Conservation (phyloP, 1,140 invertebrate species). For the Drosophila truncata region DNA sequence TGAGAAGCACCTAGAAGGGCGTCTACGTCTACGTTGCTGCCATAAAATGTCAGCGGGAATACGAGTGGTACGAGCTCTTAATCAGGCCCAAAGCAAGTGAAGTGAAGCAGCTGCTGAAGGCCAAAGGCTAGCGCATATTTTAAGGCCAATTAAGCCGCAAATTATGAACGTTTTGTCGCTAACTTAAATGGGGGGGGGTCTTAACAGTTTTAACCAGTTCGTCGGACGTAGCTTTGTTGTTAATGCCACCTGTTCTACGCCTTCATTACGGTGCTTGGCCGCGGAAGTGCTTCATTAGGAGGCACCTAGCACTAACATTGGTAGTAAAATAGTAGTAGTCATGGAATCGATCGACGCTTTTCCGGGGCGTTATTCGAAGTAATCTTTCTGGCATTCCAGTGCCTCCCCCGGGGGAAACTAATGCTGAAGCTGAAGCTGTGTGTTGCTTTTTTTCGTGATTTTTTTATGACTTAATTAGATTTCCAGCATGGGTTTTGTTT, state of each 20-base stretch:
- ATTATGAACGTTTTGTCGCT: constrained; percentile 68
- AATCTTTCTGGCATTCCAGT: constrained; percentile 20
- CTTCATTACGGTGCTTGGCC: constrained; percentile 18
- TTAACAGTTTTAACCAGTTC: constrained; percentile 33
- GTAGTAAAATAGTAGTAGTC: neutral
- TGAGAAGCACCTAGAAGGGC: constrained; percentile 1
- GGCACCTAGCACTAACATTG: neutral
- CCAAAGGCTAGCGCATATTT: constrained; percentile 62
- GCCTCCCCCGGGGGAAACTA: constrained; percentile 2
- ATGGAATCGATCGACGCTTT: constrained; percentile 5
- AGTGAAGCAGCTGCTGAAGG: constrained; percentile 22
- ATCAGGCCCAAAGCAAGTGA: constrained; percentile 36
- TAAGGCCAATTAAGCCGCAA: constrained; percentile 74
- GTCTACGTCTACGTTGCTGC: neutral
- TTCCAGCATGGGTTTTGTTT: constrained; percentile 34
- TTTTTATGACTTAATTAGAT: constrained; percentile 51
- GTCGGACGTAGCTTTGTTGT: neutral
- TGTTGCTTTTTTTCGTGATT: constrained; percentile 19
- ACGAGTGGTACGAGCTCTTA: constrained; percentile 22
- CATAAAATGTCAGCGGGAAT: constrained; percentile 33
- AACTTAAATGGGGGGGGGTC: constrained; percentile 41
- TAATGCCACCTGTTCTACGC: constrained; percentile 41
- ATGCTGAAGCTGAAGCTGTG: no score
- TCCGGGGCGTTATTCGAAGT: constrained; percentile 22
- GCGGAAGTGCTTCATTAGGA: constrained; percentile 29